Evolutionary conservation across 2,888 invertebrate genomes (phyloP), one percentile per base, ranked within the genome.

Genomic region (Pseudoips prasinana): DNA sequence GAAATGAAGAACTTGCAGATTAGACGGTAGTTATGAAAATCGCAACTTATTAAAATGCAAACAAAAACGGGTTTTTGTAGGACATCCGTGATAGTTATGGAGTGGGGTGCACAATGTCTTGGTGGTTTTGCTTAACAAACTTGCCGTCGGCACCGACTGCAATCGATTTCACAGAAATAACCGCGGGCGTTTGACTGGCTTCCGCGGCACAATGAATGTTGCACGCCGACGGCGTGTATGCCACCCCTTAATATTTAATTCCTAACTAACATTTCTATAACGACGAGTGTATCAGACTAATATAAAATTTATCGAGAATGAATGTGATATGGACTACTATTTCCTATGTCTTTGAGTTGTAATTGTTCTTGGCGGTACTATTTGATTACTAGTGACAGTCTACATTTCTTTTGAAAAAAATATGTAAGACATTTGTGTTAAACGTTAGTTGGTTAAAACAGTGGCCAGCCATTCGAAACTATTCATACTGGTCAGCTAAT

Each of bases 111-210:
- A 7, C 7, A n/a, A 7, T 44, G 50, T 61, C 61, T 58, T 61
- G 48, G 37, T 53, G 37, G 45, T 46, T 55, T 42, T 46, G 35
- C 39, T 41, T 48, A 39, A 48, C 53, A 59, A 54, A 49, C 39
- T 49, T 44, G 43, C 34, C 49, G 51, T 51, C 60, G 45, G 47
- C 40, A 65, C 66, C 61, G 65, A 55, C 48, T 57, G 46, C 68
- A 60, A 85, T 85, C 79, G 84, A 80, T 82, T 73, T 60, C 54
- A 67, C 66, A 70, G 75, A 79, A 83, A 82, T 82, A 82, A 73
- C 74, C 66, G 56, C 38, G 56, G 59, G 69, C 71, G 67, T 67
- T 65, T 72, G 72, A 65, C 71, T 64, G 64, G 67, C 49, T 68
- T 64, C 65, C 47, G 34, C 58, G 52, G 51, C 50, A 53, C 70